A percentile compares a stretch with the other conserved stretches of the same genome.
phyloP scores from a whole-genome alignment of 2,888 invertebrate species.

The Arctia plantaginis region DNA sequence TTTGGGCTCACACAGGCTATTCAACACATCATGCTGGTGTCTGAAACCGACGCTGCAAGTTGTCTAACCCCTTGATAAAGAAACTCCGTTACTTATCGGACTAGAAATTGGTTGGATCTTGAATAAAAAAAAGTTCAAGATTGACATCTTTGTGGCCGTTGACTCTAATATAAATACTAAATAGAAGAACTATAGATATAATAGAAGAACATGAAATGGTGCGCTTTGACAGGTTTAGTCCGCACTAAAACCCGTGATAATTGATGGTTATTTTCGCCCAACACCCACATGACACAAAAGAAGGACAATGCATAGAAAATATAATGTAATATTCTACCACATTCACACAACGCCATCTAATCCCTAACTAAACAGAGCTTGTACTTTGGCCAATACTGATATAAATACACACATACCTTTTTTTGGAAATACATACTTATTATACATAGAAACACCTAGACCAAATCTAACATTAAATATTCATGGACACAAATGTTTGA shows the following conservation, averaged over 20 bases:
- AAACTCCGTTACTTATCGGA: neutral
- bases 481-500: too few relatives aligned
- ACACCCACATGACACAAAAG: conserved; percentile 33
- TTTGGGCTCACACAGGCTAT: neutral
- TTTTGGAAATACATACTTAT: too few relatives aligned
- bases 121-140: neutral
- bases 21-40: neutral
- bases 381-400: too few relatives aligned
- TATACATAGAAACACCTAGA: too few relatives aligned
- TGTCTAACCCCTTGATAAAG: neutral
- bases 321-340: too few relatives aligned
- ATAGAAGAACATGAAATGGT: neutral
- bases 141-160: too few relatives aligned
- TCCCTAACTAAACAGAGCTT: too few relatives aligned
- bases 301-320: conserved; percentile 32
- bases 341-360: too few relatives aligned
- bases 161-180: neutral
- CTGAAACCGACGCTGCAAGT: neutral
- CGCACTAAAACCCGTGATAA: conserved; percentile 27
- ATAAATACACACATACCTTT: too few relatives aligned
- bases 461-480: too few relatives aligned
- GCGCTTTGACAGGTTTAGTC: conserved; percentile 28
- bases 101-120: too few relatives aligned
- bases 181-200: neutral
- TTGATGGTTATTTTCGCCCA: conserved; percentile 22